phyloP scores from a whole-genome alignment of 2,888 invertebrate genomes.

The Macrosoma leucophasiata region DNA sequence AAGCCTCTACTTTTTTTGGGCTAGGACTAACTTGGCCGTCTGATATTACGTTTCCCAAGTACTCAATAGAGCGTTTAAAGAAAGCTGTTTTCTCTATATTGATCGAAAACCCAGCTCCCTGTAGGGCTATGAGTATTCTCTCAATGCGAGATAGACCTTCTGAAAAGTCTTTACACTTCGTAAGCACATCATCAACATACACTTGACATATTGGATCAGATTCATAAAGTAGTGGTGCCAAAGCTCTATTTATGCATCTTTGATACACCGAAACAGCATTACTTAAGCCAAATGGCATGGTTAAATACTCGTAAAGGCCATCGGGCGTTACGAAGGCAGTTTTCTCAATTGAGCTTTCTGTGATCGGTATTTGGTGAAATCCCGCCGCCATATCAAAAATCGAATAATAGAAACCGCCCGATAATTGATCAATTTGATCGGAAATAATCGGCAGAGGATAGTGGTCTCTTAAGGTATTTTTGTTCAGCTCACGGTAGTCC shows the following conservation, averaged over 20 bases:
- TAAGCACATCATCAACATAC: conserved; percentile 7
- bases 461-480: conserved; percentile 7
- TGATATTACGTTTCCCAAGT: background rate
- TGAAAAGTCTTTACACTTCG: background rate
- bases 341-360: conserved; percentile 2
- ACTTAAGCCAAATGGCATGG: conserved; percentile 10
- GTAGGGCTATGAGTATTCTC: too few relatives aligned
- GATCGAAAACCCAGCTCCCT: too few relatives aligned
- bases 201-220: conserved; percentile 2
- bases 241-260: conserved; percentile 5
- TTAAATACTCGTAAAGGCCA: conserved; percentile 5
- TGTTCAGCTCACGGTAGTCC: conserved; percentile 19
- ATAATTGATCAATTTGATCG: conserved; percentile 7
- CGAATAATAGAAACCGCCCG: conserved; percentile 1
- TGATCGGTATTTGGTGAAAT: conserved; percentile 9
- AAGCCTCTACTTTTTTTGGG: background rate
- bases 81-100: background rate
- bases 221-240: conserved; percentile 2
- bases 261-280: conserved; percentile 10
- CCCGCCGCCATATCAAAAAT: conserved; percentile 11
- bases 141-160: too few relatives aligned
- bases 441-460: conserved; percentile 7
- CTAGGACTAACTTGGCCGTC: background rate
- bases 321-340: conserved; percentile 8
- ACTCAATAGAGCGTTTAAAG: background rate